A percentile compares a stretch with the other conserved stretches of the same genome.
phyloP scores from a whole-genome alignment of 2,888 invertebrate genomes.

The Drosophila pseudotakahashii region DNA sequence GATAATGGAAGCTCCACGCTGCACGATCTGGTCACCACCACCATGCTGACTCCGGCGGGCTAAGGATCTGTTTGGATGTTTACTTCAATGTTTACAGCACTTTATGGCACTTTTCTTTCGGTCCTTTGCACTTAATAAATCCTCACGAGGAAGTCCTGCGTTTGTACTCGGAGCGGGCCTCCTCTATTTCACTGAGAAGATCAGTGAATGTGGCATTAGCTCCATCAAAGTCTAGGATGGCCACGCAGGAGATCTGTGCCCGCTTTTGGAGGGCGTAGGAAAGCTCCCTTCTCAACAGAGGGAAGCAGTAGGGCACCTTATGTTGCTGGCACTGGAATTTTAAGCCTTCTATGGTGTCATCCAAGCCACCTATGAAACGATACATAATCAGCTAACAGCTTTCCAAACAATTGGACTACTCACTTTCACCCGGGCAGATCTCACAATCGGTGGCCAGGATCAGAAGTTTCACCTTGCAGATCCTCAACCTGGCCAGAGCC shows the following conservation, averaged over 20 bases:
- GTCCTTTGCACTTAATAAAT: slow-evolving; percentile 48
- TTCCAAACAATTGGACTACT: background rate
- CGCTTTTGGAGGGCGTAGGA: slow-evolving; percentile 86
- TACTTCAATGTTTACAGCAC: slow-evolving; percentile 39
- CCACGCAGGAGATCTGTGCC: slow-evolving; percentile 87
- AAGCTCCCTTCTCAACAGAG: slow-evolving; percentile 86
- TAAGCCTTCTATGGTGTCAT: slow-evolving; percentile 85
- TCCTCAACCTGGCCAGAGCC: slow-evolving; percentile 86
- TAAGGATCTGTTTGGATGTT: slow-evolving; percentile 12
- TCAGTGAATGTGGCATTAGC: slow-evolving; percentile 84
- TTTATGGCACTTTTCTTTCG: slow-evolving; percentile 30
- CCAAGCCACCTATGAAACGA: slow-evolving; percentile 85
- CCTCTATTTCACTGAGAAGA: slow-evolving; percentile 62
- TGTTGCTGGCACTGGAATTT: slow-evolving; percentile 85
- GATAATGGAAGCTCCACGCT: slow-evolving; percentile 54
- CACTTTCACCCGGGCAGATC: slow-evolving; percentile 76
- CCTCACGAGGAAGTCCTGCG: slow-evolving; percentile 47
- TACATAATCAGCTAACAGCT: background rate
- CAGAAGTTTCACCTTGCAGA: slow-evolving; percentile 86
- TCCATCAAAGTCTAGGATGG: slow-evolving; percentile 87
- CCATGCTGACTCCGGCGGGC: slow-evolving; percentile 58
- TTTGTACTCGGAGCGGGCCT: slow-evolving; percentile 62
- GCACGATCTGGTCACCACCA: slow-evolving; percentile 53
- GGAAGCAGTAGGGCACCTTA: slow-evolving; percentile 86
- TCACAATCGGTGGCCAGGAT: slow-evolving; percentile 88